A percentile compares a stretch with the other conserved stretches of the same genome.
Evolutionary conservation across 2,797 vertebrate species (phyloP).

Genomic region (Megalops cyprinoides): DNA sequence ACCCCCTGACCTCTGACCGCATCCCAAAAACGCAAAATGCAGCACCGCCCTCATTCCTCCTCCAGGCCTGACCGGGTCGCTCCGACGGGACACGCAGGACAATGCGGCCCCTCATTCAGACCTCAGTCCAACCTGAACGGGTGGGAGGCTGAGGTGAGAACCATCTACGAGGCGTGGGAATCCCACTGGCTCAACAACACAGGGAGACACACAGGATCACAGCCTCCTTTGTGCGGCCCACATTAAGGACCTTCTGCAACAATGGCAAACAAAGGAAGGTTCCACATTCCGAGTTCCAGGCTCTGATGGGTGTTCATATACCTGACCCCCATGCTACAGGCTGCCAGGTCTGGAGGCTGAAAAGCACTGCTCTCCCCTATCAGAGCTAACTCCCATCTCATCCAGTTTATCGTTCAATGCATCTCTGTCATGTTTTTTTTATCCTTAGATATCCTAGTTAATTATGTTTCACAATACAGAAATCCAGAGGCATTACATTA

Average conservation of each 20-base stretch:
- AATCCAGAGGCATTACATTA: neutral
- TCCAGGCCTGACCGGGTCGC: neutral
- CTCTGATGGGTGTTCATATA: too few species aligned
- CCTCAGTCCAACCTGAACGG: neutral
- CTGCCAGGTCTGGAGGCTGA: neutral
- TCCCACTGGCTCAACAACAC: neutral
- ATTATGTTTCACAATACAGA: too few species aligned
- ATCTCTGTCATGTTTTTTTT: neutral
- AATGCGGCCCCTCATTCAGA: neutral
- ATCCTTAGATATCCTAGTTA: too few species aligned
- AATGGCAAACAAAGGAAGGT: neutral
- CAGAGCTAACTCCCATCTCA: neutral
- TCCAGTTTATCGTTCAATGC: neutral
- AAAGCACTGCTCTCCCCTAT: neutral
- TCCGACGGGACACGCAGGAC: neutral
- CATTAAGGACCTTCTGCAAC: neutral
- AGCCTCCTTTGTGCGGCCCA: neutral
- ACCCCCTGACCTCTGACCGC: neutral
- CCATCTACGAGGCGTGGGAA: neutral
- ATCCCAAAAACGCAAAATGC: neutral
- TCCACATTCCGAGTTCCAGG: too few species aligned
- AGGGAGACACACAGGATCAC: neutral
- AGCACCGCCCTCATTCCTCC: conserved; percentile 14
- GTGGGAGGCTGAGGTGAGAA: neutral
- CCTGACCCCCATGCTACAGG: too few species aligned